phyloP scores from a whole-genome alignment of 2,888 invertebrate species.

The Aspidiotus rigidus region DNA sequence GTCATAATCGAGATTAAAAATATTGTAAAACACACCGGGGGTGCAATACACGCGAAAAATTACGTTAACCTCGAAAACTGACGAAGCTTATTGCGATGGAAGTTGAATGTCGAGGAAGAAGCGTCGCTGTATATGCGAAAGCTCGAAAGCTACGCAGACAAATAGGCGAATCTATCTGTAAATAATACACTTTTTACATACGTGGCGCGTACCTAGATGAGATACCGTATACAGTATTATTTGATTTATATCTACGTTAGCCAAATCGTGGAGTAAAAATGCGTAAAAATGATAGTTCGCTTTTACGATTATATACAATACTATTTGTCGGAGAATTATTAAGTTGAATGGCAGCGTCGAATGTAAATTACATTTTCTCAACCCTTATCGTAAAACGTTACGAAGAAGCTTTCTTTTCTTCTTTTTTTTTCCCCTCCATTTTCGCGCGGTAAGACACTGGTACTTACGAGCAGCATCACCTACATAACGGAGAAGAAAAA shows the following conservation, averaged over 20 bases:
- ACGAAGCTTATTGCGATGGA: constrained; percentile 1
- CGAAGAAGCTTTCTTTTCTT: not conserved
- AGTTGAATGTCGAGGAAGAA: constrained; percentile 4
- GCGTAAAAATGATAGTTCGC: constrained; percentile 27
- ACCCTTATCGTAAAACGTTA: not conserved
- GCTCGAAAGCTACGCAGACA: too few species aligned
- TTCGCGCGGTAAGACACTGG: not conserved
- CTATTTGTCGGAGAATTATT: constrained; percentile 20
- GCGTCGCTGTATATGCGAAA: not conserved
- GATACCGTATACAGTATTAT: not conserved
- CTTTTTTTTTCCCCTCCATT: not conserved
- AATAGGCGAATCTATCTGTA: too few species aligned
- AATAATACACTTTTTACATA: not conserved
- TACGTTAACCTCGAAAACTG: not conserved
- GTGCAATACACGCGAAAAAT: not conserved
- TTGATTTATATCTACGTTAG: constrained; percentile 1
- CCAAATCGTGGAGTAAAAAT: constrained; percentile 4
- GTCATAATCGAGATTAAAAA: constrained; percentile 27
- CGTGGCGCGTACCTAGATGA: not conserved
- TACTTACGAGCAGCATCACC: too few species aligned
- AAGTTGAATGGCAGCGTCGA: not conserved
- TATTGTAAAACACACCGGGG: constrained; percentile 17
- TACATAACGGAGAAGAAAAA: too few species aligned
- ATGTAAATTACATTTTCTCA: constrained; percentile 2
- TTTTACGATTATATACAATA: constrained; percentile 23